Evolutionary conservation across 2,797 vertebrate species (phyloP).

Genomic region (Eospalax fontanierii): DNA sequence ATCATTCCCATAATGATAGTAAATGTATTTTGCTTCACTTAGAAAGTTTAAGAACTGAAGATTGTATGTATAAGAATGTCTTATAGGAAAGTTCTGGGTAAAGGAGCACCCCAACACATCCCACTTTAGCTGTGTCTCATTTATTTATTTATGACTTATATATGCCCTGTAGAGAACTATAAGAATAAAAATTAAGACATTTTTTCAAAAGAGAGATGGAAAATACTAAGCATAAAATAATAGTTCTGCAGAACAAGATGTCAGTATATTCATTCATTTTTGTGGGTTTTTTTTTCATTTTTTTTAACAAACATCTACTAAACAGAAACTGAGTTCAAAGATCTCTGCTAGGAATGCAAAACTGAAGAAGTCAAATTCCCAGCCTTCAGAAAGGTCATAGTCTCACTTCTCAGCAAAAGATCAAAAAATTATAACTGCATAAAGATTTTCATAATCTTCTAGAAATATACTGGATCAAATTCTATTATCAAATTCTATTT

Average conservation of each 20-base stretch:
- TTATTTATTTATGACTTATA: neutral
- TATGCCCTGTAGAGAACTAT: neutral
- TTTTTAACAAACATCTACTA: neutral
- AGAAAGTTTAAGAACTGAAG: slow-evolving; percentile 26
- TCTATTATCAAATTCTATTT: neutral
- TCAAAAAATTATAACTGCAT: neutral
- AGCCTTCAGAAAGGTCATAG: slow-evolving; percentile 1
- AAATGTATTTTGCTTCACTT: slow-evolving; percentile 60
- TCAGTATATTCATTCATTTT: neutral
- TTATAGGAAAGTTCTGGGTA: neutral
- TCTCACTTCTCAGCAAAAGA: slow-evolving; percentile 16
- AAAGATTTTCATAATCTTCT: neutral
- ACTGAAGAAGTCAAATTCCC: slow-evolving; percentile 30
- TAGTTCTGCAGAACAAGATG: neutral
- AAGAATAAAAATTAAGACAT: neutral
- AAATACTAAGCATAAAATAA: neutral
- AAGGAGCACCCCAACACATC: neutral
- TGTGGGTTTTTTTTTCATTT: neutral
- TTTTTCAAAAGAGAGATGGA: neutral
- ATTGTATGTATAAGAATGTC: neutral
- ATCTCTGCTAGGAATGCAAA: slow-evolving; percentile 18
- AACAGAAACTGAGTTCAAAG: neutral
- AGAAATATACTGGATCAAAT: neutral
- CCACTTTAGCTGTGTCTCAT: neutral
- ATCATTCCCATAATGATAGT: neutral